Evolutionary conservation across 2,888 invertebrate species (phyloP).

Genomic region (Mythimna impura): DNA sequence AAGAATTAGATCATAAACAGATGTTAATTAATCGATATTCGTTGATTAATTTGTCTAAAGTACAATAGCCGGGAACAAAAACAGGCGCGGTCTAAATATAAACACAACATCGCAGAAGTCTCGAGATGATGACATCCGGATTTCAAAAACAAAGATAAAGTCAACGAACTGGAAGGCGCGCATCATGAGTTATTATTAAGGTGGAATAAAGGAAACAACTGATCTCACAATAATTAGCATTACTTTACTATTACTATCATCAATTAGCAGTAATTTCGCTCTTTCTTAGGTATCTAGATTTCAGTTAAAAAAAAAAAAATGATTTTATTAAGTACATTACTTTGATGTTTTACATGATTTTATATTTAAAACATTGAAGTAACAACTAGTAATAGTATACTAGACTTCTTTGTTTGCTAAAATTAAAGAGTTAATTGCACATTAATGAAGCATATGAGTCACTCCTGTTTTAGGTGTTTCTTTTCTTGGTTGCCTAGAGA

Average conservation of each 20-base stretch:
- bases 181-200: constrained; percentile 58
- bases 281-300: constrained; percentile 17
- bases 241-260: neutral
- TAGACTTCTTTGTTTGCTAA: constrained; percentile 21
- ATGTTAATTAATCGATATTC: constrained; percentile 29
- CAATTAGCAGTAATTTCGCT: constrained; percentile 6
- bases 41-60: constrained; percentile 21
- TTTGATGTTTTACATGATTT: constrained; percentile 13
- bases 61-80: constrained; percentile 63
- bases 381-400: too few relatives aligned
- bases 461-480: constrained; percentile 4
- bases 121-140: constrained; percentile 70
- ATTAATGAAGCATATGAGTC: neutral
- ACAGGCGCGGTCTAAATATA: constrained; percentile 78
- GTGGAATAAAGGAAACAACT: constrained; percentile 30
- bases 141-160: constrained; percentile 78
- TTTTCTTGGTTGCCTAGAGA: constrained; percentile 6
- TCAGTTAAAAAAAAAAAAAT: neutral
- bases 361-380: constrained; percentile 43
- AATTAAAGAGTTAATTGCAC: neutral
- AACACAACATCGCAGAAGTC: constrained; percentile 74
- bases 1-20: constrained; percentile 78
- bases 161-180: constrained; percentile 73
- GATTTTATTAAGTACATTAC: neutral
- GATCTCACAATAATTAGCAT: neutral